phyloP scores from a whole-genome alignment of 2,888 invertebrate species.

The Parascotia fuliginaria region DNA sequence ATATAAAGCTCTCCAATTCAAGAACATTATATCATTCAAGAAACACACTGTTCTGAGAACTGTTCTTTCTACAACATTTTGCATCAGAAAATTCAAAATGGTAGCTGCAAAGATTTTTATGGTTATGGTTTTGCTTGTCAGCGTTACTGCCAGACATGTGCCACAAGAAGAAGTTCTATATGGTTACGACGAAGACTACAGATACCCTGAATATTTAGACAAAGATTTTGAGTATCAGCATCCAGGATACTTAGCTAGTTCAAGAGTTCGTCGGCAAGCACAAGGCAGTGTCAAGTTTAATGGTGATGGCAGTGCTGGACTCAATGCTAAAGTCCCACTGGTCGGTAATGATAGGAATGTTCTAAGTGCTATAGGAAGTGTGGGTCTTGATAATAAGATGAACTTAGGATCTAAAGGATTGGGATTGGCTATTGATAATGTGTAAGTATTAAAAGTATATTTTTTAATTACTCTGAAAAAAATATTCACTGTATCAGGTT shows the following conservation, averaged over 20 bases:
- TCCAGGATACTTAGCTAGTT: not conserved
- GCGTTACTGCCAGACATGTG: conserved; percentile 18
- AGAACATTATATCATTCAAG: too few species aligned
- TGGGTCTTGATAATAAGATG: conserved; percentile 11
- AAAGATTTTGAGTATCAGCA: conserved; percentile 1
- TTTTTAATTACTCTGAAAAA: too few species aligned
- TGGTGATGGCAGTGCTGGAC: conserved; percentile 25
- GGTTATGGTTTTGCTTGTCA: conserved; percentile 9
- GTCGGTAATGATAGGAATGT: conserved; percentile 28
- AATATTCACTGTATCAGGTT: too few species aligned
- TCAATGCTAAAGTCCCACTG: conserved; percentile 28
- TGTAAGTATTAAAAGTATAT: not conserved
- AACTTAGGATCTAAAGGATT: conserved; percentile 6
- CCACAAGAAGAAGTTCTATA: conserved; percentile 11
- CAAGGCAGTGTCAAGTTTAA: conserved; percentile 22
- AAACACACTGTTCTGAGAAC: too few species aligned
- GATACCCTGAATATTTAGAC: not conserved
- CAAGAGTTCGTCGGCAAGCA: conserved; percentile 23
- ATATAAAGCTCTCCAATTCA: too few species aligned
- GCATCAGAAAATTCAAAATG: not conserved
- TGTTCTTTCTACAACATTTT: too few species aligned
- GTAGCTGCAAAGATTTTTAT: conserved; percentile 16
- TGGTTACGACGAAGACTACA: conserved; percentile 5
- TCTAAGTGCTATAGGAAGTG: conserved; percentile 25
- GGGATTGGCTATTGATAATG: conserved; percentile 24